Conservation (phyloP, 2,797 vertebrate genomes). For the Sphaeramia orbicularis region DNA sequence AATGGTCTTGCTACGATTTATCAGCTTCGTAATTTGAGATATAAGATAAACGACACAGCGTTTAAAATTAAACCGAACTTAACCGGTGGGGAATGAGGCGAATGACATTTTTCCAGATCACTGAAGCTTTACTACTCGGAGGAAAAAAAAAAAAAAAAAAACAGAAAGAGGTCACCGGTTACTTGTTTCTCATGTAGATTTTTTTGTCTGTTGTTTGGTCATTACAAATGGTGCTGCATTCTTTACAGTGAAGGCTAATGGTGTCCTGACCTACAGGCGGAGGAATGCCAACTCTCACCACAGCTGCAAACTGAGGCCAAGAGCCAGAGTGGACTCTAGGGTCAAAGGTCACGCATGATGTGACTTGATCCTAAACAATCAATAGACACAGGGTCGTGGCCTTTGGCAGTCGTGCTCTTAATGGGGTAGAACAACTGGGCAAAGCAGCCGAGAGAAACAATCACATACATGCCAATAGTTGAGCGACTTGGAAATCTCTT, state of each 20-base stretch:
- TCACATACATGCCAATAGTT: neutral
- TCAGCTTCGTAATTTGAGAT: constrained; percentile 44
- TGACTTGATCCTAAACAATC: constrained; percentile 81
- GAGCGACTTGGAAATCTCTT: neutral
- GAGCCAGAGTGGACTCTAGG: constrained; percentile 55
- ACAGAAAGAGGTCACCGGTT: constrained; percentile 26
- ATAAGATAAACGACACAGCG: constrained; percentile 1
- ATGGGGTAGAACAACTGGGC: constrained; percentile 48
- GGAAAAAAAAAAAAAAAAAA: neutral
- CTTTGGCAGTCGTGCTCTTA: constrained; percentile 58
- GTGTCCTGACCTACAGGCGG: constrained; percentile 71
- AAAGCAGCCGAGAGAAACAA: constrained; percentile 42
- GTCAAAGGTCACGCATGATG: constrained; percentile 81
- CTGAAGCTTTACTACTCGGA: constrained; percentile 21
- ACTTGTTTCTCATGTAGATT: constrained; percentile 47
- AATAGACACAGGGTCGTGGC: constrained; percentile 71
- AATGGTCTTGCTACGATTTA: constrained; percentile 46
- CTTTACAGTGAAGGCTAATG: constrained; percentile 79
- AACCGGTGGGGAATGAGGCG: constrained; percentile 17
- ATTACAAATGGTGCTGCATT: constrained; percentile 69
- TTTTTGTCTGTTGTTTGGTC: constrained; percentile 65
- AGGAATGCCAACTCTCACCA: constrained; percentile 80
- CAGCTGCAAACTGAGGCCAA: constrained; percentile 80
- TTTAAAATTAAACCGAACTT: constrained; percentile 41
- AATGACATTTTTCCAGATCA: constrained; percentile 31